Evolutionary conservation across 2,797 vertebrate species (phyloP).

Genomic region (Prunella strophiata): DNA sequence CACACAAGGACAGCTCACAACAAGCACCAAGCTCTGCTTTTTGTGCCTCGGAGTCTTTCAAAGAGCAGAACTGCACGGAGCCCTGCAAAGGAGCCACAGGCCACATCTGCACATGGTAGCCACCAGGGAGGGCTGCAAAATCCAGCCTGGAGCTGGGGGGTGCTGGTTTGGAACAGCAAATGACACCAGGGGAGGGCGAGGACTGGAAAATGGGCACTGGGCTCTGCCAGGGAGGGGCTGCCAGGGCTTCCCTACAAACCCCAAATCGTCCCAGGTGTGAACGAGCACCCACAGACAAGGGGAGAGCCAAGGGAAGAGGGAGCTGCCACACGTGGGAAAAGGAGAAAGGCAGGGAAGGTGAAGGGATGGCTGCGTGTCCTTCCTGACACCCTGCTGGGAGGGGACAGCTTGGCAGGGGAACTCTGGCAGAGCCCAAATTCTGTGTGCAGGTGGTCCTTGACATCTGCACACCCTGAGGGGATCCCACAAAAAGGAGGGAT

Average conservation of each 20-base stretch:
- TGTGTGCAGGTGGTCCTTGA: too few relatives aligned
- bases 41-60: not conserved
- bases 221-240: not conserved
- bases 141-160: accelerated
- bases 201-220: not conserved
- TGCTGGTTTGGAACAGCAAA: not conserved
- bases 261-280: not conserved
- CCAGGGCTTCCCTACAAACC: not conserved
- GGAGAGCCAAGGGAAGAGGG: not conserved
- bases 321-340: too few relatives aligned
- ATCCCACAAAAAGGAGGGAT: too few relatives aligned
- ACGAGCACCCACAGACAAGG: accelerated
- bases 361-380: too few relatives aligned
- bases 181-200: not conserved
- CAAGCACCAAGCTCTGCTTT: not conserved
- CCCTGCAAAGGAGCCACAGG: accelerated
- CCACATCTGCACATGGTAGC: accelerated
- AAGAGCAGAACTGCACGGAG: not conserved
- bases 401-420: too few relatives aligned
- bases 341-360: too few relatives aligned
- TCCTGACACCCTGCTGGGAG: too few relatives aligned
- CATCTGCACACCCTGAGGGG: too few relatives aligned
- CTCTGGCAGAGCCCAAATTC: too few relatives aligned
- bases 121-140: too few relatives aligned
- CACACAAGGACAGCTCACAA: accelerated